Base-by-base conservation (phyloP, 2,888 invertebrate genomes). In the Drosophila engyochracea region DNA sequence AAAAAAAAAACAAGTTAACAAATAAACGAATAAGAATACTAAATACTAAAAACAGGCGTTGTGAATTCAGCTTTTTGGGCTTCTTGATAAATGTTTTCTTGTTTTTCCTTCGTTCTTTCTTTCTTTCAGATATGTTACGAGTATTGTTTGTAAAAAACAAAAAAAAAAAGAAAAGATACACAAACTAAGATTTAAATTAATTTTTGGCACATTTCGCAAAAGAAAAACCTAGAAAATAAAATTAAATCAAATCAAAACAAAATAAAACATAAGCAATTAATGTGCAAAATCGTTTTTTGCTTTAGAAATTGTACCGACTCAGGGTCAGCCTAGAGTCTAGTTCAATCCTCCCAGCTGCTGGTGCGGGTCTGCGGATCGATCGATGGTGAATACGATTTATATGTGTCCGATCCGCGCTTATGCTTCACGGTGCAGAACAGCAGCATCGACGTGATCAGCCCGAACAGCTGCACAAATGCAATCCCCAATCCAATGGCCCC, bases 391-490 rank as follows among this genome's bases (percentile, higher is more conserved):
- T 96, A 96, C 31, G 96, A 96, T 93, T 96, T 96, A 92, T 96
- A 96, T 3, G 96, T 96, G 90, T 96, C 95, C 12, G 96, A 95
- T 52, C 95, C 94, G 55, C 95, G 94, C 93, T 96, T 96, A 90
- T 96, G 95, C 84, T 95, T 95, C 37, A 96, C 95, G 5, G 96
- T 96, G 91, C 96, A 97, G 92, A 96, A 96, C 14, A 97, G 93
- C 74, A 97, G 93, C 95, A 96, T 96, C 41, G 96, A 96, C 3
- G 96, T 95, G 74, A 97, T 95, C 75, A 96, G 94, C 6, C 97
- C 96, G 91, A 96, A 96, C 49, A 97, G 96, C 95, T 97, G 97
- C 55, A 96, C 94, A 83, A 97, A 96, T 6, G 96, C 97, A 31
- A 97, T 95, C 25, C 96, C 95, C 70, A 97, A 94, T 9, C 96